Evolutionary conservation across 2,113 vertebrate genomes (phyloP).

Genomic region (Lagopus muta): DNA sequence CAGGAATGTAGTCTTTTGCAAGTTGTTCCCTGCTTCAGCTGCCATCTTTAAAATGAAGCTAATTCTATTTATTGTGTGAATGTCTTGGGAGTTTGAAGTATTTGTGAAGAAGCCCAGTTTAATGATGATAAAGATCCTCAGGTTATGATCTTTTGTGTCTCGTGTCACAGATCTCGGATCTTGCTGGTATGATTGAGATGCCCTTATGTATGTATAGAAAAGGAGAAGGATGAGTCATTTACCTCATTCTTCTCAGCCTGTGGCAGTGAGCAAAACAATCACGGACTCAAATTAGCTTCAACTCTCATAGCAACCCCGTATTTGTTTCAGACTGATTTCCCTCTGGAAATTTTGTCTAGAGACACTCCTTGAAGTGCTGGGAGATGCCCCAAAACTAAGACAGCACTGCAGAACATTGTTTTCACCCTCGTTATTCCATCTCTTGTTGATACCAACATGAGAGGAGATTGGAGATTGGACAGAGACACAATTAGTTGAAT

Average conservation of each 20-base stretch:
- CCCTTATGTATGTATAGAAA: neutral
- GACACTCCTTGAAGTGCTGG: neutral
- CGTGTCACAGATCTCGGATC: neutral
- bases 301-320: neutral
- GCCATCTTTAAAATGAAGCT: constrained; percentile 14
- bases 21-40: neutral
- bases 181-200: neutral
- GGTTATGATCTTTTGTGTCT: neutral
- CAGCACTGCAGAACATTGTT: neutral
- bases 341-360: neutral
- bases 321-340: neutral
- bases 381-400: neutral
- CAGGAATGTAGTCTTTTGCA: neutral
- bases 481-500: neutral
- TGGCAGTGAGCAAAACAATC: neutral
- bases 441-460: neutral
- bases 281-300: neutral
- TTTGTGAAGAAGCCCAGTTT: neutral
- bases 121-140: neutral
- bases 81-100: neutral
- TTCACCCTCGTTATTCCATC: neutral
- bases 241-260: neutral
- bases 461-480: neutral
- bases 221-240: neutral
- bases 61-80: neutral